Evolutionary conservation across 2,113 vertebrate species (phyloP), one percentile per base, ranked within the genome.

Genomic region (Gallinago undulata): DNA sequence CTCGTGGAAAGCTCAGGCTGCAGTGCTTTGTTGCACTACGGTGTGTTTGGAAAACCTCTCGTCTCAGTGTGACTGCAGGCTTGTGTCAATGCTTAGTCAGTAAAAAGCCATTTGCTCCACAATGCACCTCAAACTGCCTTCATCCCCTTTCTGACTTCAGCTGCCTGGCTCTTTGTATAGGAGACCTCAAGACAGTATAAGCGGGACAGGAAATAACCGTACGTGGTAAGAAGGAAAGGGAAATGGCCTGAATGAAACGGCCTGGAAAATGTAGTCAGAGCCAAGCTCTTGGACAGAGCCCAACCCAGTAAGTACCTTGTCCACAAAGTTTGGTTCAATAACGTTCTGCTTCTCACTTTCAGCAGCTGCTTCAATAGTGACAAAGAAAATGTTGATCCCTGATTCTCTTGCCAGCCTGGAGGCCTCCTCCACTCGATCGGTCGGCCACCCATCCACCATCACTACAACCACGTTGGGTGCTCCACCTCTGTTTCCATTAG

Each of bases 351-450:
- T 99, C 97, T 99, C 99, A 2, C 95, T 98, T 79, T 99, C 99
- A 72, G 98, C 98, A 3, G 99, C 98, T 50, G 98, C 99, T 97
- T 99, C 99, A 27, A 99, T 98, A 81, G 99, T 99, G 96, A 99
- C 98, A 88, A 99, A 99, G 97, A 99, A 99, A 89, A 99, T 98
- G 92, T 99, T 99, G 98, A 99, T 99, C 85, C 99, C 99, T 0
- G 99, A 99, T 97, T 99, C 99, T 48, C 99, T 98, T 19, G 99
- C 99, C 2, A 99, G 97, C 56, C 99, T 98, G 3, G 99, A 99
- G 1, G 99, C 98, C 93, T 99, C 99, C 96, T 99, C 99, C 84
- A 99, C 99, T 87, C 94, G 98, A 95, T 99, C 99, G 0, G 99
- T 99, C 2, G 99, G 99, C 99, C 99, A 99, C 25, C 99, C 99